These are phyloP conservation scores for Drosophila biarmipes DNA, from an alignment of 1,140 invertebrate genomes.

Conservation along the genomic window DNA sequence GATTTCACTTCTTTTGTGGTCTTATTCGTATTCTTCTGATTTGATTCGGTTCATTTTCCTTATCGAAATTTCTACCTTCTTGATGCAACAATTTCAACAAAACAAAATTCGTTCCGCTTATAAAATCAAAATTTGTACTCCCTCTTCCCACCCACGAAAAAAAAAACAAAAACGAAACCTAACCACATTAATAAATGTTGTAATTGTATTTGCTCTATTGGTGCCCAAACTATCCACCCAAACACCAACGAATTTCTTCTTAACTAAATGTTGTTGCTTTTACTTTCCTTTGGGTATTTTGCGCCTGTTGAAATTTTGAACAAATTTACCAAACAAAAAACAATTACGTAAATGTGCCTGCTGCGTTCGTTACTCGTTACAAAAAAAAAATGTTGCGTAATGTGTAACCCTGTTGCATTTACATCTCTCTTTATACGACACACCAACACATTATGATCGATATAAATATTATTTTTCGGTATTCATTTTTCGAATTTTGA, in stretches of 20 bases:
- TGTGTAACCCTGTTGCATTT: slow-evolving; percentile 79
- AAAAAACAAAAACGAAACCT: slow-evolving; percentile 12
- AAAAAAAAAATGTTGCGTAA: slow-evolving; percentile 72
- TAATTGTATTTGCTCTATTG: slow-evolving; percentile 79
- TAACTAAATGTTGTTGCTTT: slow-evolving; percentile 81
- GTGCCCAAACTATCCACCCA: slow-evolving; percentile 65
- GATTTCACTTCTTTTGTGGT: slow-evolving; percentile 44
- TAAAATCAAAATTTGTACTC: slow-evolving; percentile 50
- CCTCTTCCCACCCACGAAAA: slow-evolving; percentile 32
- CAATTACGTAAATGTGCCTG: slow-evolving; percentile 75
- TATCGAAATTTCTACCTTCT: slow-evolving; percentile 36
- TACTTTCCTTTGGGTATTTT: slow-evolving; percentile 69
- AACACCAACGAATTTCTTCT: slow-evolving; percentile 65
- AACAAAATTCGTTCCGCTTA: slow-evolving; percentile 45
- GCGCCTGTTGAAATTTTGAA: slow-evolving; percentile 72
- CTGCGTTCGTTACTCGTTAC: slow-evolving; percentile 80
- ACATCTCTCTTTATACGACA: slow-evolving; percentile 69
- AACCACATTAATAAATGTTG: slow-evolving; percentile 78
- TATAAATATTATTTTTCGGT: slow-evolving; percentile 38
- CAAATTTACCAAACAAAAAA: slow-evolving; percentile 35
- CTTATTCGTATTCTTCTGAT: slow-evolving; percentile 40
- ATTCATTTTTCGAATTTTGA: slow-evolving; percentile 39
- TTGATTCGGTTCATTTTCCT: slow-evolving; percentile 36
- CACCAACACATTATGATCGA: slow-evolving; percentile 54
- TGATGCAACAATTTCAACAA: slow-evolving; percentile 56